Conservation (phyloP, 2,888 invertebrate genomes). For the Spicauda simplicius region DNA sequence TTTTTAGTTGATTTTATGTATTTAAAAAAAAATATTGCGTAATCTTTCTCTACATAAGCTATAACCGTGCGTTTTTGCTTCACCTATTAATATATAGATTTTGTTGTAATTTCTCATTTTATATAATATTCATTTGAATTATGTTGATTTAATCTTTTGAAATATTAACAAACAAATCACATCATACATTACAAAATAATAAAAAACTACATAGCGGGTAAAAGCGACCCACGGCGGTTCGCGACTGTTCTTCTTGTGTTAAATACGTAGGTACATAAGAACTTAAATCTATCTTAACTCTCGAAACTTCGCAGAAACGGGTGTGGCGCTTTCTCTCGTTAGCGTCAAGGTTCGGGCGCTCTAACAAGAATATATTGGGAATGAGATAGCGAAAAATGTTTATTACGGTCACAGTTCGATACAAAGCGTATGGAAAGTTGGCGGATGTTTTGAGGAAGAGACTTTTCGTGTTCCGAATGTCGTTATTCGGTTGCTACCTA, state of each 20-base stretch:
- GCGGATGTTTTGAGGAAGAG: constrained; percentile 2
- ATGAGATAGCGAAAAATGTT: constrained; percentile 34
- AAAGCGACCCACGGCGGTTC: background rate
- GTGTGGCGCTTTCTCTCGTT: constrained; percentile 58
- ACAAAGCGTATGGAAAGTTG: background rate
- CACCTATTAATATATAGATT: no score
- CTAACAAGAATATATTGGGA: constrained; percentile 55
- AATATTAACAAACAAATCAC: no score
- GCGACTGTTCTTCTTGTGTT: background rate
- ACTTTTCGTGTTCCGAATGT: background rate
- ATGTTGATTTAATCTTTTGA: no score
- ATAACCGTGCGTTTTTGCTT: no score
- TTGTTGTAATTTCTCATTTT: no score
- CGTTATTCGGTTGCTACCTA: no score
- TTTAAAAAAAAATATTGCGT: no score
- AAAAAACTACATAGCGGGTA: background rate
- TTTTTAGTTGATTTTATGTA: no score
- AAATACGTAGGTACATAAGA: constrained; percentile 23
- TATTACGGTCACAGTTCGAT: constrained; percentile 30
- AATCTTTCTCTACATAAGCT: no score
- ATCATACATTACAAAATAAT: no score
- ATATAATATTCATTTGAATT: no score
- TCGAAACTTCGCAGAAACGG: constrained; percentile 46
- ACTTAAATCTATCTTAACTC: constrained; percentile 39
- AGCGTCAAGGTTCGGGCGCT: constrained; percentile 41